A percentile compares a stretch with the other conserved stretches of the same genome.
phyloP scores from a whole-genome alignment of 1,140 invertebrate genomes.

The Heliothis virescens region DNA sequence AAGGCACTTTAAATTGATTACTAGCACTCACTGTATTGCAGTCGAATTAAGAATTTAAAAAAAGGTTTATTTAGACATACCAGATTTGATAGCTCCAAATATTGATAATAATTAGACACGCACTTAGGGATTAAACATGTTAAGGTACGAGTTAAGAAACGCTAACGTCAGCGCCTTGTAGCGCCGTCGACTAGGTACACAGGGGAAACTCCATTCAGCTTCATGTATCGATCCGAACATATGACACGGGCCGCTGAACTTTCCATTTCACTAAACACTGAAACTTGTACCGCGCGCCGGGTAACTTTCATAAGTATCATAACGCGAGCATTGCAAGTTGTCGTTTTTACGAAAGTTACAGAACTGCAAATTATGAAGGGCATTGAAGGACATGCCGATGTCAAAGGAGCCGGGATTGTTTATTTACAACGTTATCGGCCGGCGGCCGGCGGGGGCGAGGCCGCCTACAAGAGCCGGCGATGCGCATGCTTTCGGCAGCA shows the following conservation, averaged over 20 bases:
- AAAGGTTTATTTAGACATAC: constrained; percentile 23
- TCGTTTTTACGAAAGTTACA: constrained; percentile 29
- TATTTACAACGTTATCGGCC: constrained; percentile 80
- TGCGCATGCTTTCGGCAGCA: constrained; percentile 47
- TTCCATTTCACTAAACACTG: constrained; percentile 76
- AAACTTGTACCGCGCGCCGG: constrained; percentile 54
- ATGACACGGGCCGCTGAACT: constrained; percentile 70
- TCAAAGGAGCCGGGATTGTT: constrained; percentile 67
- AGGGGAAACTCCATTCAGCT: constrained; percentile 70
- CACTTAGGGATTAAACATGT: constrained; percentile 26
- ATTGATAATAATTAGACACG: neutral
- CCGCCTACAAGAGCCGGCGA: constrained; percentile 64
- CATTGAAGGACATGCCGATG: constrained; percentile 50
- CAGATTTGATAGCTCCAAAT: constrained; percentile 15
- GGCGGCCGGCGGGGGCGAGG: constrained; percentile 61
- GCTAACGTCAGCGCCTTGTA: constrained; percentile 1
- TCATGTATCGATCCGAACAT: constrained; percentile 72
- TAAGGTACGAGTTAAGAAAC: constrained; percentile 3
- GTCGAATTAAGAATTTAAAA: neutral
- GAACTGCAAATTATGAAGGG: constrained; percentile 54
- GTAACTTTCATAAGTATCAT: neutral
- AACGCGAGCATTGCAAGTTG: neutral
- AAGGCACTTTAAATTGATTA: no score
- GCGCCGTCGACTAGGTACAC: constrained; percentile 49
- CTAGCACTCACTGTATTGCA: no score